Conservation (phyloP, 2,888 invertebrate species). For the Linyphia triangularis region DNA sequence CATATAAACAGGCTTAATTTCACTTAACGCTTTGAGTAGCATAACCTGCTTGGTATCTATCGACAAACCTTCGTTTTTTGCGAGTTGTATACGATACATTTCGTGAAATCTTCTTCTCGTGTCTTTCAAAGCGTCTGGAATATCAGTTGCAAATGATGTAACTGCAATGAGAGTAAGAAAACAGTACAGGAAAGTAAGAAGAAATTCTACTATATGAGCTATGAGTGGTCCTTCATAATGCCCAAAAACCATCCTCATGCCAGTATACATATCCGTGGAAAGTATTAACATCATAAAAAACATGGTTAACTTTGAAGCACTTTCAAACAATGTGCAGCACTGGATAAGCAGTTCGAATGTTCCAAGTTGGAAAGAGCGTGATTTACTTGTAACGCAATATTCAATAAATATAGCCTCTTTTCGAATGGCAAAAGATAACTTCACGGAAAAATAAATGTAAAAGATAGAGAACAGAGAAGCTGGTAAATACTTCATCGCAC, state of each 20-base stretch:
- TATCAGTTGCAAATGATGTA: not conserved
- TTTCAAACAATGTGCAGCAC: not conserved
- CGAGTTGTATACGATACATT: not conserved
- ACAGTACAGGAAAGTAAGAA: not conserved
- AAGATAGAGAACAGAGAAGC: too few relatives aligned
- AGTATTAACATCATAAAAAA: not conserved
- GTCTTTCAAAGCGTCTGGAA: not conserved
- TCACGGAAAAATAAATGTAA: too few relatives aligned
- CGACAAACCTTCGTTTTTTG: not conserved
- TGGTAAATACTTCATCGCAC: too few relatives aligned
- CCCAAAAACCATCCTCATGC: not conserved
- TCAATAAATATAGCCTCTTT: too few relatives aligned
- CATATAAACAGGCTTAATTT: constrained; percentile 5
- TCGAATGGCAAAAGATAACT: too few relatives aligned
- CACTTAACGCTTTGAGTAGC: not conserved
- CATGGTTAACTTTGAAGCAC: not conserved
- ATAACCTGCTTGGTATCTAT: not conserved
- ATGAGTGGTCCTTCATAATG: not conserved
- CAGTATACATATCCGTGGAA: not conserved
- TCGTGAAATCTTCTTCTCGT: not conserved
- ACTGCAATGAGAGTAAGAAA: not conserved
- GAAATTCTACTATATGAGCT: not conserved
- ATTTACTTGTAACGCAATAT: too few relatives aligned
- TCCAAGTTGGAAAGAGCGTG: too few relatives aligned
- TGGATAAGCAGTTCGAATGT: not conserved